Evolutionary conservation across 1,140 invertebrate species (phyloP), one percentile per base, ranked within the genome.

Genomic region (Diploscapter pachys): DNA sequence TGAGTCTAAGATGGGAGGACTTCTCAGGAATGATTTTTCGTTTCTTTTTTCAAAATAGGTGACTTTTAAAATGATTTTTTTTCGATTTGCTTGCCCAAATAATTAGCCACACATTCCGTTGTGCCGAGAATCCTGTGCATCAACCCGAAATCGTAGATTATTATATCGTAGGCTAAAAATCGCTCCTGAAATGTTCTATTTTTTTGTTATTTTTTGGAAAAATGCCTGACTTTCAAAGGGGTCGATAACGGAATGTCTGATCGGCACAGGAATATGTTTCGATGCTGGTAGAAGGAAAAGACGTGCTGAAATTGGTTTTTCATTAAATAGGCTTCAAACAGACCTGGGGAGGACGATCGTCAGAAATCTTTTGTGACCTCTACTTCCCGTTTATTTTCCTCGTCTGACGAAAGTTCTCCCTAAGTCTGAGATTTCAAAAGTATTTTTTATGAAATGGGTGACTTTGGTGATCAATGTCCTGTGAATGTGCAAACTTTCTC

Each of bases 61-160:
- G 69, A 2, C 5, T 55, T 31, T 31, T 31, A 31, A 31, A 31
- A 31, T 31, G 31, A 31, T 0, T 31, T 31, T 31, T 31, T 31
- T 31, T 31, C 31, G 13, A 63, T 5, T 65, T 11, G 9, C 56
- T 4, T 4, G 65, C 71, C 75, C 49, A 83, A 72, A 63, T 83
- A 83, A 63, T 83, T 83, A 50, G 82, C 82, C 3, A 83, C 80
- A 73, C 82, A 83, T 66, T 84, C 82, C 13, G 68, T 81, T 64
- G 82, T 83, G 4, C 82, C 82, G 9, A 83, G 72, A 50, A 83
- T 73, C 50, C 79, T 62, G 53, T 82, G 78, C 82, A 83, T 83
- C 31, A 83, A 76, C 9, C 82, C 82, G 54, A 82, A 83, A 67
- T 83, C 82, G 54, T 81, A 83, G 55, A 83, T 83, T 3, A 83